Evolutionary conservation across 2,113 vertebrate genomes (phyloP).

Genomic region (Hyla sarda): DNA sequence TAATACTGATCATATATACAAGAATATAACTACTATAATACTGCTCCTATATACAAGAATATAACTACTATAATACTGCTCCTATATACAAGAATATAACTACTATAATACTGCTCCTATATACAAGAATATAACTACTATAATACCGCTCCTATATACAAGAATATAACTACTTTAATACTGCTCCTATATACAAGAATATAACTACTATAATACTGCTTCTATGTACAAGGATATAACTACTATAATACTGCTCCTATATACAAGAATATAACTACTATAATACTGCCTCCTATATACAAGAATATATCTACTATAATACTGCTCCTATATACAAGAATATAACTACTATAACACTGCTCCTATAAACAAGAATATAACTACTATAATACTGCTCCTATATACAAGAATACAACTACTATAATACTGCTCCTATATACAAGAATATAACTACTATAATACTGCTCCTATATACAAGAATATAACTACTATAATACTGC

Average conservation of each 20-base stretch:
- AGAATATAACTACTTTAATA: not conserved
- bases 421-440: not conserved
- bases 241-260: not conserved
- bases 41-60: not conserved
- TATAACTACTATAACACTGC: not conserved
- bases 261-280: not conserved
- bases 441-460: conserved; percentile 14
- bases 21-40: no score
- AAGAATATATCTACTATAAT: conserved; percentile 2
- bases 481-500: conserved; percentile 17
- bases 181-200: not conserved
- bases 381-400: not conserved
- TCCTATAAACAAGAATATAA: not conserved
- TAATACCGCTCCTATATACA: no score
- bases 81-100: not conserved
- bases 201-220: not conserved
- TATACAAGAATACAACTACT: no score
- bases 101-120: not conserved
- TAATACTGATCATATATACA: not conserved
- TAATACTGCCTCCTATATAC: not conserved
- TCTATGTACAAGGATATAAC: not conserved
- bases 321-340: not conserved
- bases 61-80: not conserved
- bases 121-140: not conserved
- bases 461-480: not conserved